These are phyloP conservation scores for Vesta saturnalis DNA, from an alignment of 2,888 invertebrate genomes.

Conservation along the genomic window DNA sequence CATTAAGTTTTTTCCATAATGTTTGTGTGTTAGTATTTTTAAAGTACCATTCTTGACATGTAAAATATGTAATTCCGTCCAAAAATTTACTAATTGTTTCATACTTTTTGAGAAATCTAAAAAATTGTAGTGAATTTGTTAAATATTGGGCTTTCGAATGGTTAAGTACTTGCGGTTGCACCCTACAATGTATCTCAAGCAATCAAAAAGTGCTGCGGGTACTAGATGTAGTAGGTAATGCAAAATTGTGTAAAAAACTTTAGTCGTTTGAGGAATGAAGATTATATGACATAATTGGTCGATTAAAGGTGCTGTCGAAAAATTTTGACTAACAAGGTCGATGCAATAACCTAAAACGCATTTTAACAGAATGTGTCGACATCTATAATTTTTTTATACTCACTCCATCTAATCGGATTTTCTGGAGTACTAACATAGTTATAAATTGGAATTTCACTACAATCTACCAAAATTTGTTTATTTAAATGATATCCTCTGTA, in stretches of 20 bases:
- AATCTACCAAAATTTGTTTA: neutral
- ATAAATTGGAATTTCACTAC: constrained; percentile 20
- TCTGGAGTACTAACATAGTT: constrained; percentile 37
- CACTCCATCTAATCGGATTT: constrained; percentile 44
- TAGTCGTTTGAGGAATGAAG: constrained; percentile 49
- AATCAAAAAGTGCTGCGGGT: constrained; percentile 71
- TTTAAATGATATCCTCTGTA: neutral
- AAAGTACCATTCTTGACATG: constrained; percentile 77
- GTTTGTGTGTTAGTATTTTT: constrained; percentile 70
- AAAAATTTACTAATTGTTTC: constrained; percentile 81
- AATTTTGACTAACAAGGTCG: neutral
- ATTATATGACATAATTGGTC: constrained; percentile 64
- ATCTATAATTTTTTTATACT: constrained; percentile 26
- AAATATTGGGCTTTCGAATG: neutral
- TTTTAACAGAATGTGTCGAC: neutral
- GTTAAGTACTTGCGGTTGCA: constrained; percentile 61
- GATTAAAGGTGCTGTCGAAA: neutral
- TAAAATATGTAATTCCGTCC: constrained; percentile 78
- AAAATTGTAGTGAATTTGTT: neutral
- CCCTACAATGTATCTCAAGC: constrained; percentile 62
- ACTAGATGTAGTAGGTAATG: constrained; percentile 68
- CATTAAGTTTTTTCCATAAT: constrained; percentile 67
- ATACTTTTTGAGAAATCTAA: constrained; percentile 76
- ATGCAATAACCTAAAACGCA: neutral
- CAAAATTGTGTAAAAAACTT: constrained; percentile 60